Evolutionary conservation across 2,113 vertebrate genomes (phyloP).

Genomic region (Maccullochella peelii): DNA sequence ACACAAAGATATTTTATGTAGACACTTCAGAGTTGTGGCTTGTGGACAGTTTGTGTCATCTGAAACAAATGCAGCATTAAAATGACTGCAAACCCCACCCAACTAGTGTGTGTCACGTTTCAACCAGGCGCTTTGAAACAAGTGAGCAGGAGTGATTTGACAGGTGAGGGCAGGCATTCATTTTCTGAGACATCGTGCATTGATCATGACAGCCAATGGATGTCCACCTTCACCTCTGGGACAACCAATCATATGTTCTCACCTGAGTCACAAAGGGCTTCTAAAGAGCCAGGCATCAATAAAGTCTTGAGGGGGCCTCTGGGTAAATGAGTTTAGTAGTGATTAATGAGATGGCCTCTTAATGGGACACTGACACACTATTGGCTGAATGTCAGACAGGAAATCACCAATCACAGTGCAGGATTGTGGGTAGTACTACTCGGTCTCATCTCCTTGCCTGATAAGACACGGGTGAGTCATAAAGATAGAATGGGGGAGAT

Average conservation of each 20-base stretch:
- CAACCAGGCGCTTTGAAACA: conserved; percentile 10
- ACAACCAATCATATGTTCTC: conserved; percentile 67
- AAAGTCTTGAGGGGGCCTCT: conserved; percentile 46
- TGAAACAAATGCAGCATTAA: neutral
- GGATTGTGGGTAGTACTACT: conserved; percentile 27
- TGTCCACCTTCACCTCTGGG: conserved; percentile 61
- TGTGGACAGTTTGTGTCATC: neutral
- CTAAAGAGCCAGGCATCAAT: conserved; percentile 67
- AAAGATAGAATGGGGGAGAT: conserved; percentile 25
- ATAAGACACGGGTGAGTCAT: conserved; percentile 35
- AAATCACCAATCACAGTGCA: conserved; percentile 41
- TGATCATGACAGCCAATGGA: conserved; percentile 62
- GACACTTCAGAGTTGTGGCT: neutral
- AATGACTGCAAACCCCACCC: neutral
- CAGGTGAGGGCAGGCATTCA: conserved; percentile 37
- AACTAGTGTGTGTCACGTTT: neutral
- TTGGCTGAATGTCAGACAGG: conserved; percentile 46
- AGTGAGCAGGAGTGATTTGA: conserved; percentile 29
- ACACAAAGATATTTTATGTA: neutral
- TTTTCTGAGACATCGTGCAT: conserved; percentile 46
- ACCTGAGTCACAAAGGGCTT: conserved; percentile 42
- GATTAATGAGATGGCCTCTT: conserved; percentile 64
- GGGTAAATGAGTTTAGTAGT: conserved; percentile 53
- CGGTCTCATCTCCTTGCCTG: conserved; percentile 28
- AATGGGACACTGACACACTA: conserved; percentile 49